Evolutionary conservation across 2,888 invertebrate genomes (phyloP), one percentile per base, ranked within the genome.

Genomic region (Drosophila dives): DNA sequence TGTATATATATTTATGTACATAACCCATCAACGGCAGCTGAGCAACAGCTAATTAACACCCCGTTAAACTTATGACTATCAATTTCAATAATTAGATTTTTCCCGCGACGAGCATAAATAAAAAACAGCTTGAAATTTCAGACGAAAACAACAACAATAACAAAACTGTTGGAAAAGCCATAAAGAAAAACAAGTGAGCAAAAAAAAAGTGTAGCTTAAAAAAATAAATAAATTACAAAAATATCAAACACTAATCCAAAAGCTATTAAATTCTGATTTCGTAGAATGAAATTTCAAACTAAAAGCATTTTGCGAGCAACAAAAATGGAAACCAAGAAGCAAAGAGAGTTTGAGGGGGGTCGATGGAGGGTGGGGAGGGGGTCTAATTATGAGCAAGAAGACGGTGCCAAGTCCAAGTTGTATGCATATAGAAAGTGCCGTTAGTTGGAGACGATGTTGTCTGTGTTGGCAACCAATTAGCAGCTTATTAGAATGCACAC

Each of bases 401-500:
- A 33, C 10, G 42, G 29, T 20, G 34, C 33, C 62, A 38, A 32
- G 26, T 10, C 32, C 2, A 29, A 54, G 45, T 40, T 45, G 8
- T 45, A 33, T 70, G 60, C 6, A 60, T 72, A 61, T 71, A 71
- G 67, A 70, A 65, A 62, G 56, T 61, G 67, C 83, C 79, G 86
- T 86, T 83, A 75, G 80, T 54, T 67, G 69, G 56, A 61, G 60
- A 59, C 59, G 61, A 64, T 51, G 69, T 63, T 61, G 80, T 80
- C 86, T 81, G 80, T 69, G 81, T 23, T 80, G 75, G 71, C 87
- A 81, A 86, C 86, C 87, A 86, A 86, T 86, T 86, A 86, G 77
- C 87, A 86, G 87, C 86, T 86, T 86, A 86, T 86, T 86, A 86
- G 86, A 84, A 83, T 86, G 84, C 84, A 83, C 82, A 80, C 80